Base-by-base conservation (phyloP, 2,888 invertebrate genomes). In the Apotomis betuletana region DNA sequence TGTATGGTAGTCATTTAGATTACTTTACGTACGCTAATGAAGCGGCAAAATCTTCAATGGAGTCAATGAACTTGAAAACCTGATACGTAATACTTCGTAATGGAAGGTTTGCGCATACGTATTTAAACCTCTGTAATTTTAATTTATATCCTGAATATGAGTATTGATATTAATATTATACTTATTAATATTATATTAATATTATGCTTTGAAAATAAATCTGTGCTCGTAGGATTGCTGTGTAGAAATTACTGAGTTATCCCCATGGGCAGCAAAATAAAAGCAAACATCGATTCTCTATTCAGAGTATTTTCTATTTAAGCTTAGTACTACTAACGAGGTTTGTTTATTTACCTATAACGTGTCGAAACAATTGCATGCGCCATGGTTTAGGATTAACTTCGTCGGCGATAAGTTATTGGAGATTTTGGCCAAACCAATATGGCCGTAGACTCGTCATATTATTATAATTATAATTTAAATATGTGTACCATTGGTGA, bases 1-100 rank as follows among this genome's bases (percentile, higher is more conserved):
- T 57, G 63, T 57, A 55, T 61, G 44, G 46, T 62, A 27, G 12
- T 49, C 49, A 61, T 60, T 70, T 51, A 13, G 57, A 62, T 71
- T 67, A 65, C 13, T 63, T 41, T 46, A 27, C 55, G 51, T 64
- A 12, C 54, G 13, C n/a, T 61, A 70, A 70, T 55, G 60, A 60
- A 61, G 60, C 60, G 49, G 38, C 61, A 67, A n/a, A 69, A 57
- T 57, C 70, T 54, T 54, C 13, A 38, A 63, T 13, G 13, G n/a
- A 8, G 54, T 61, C 41, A 51, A 67, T 38, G 67, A 44, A 67
- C 67, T 61, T 49, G 64, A 44, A 15, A 60, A 58, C 49, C 60
- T 52, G n/a, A n/a, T 27, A 15, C 49, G 49, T 49, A 49, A 49
- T 49, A 49, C 49, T 49, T 49, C 49, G 49, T 10, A 49, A 6